Conservation (phyloP, 2,113 vertebrate species). For the Plecturocebus donacophilus region DNA sequence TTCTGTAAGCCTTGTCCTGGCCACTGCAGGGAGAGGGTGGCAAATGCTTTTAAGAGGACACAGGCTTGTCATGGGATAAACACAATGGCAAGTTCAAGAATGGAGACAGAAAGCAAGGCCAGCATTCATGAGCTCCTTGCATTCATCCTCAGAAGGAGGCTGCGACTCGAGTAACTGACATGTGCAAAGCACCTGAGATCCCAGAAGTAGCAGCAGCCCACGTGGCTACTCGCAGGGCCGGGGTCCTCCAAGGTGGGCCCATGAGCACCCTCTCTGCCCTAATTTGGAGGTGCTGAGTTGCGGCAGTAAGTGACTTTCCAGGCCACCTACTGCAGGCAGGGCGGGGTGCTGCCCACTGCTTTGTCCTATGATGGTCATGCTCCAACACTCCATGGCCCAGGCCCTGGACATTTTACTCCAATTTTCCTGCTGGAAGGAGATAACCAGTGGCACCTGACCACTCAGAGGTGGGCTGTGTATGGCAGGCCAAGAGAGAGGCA, state of each 20-base stretch:
- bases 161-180: accelerated
- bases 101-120: background rate
- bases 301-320: background rate
- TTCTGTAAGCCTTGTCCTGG: accelerated
- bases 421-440: background rate
- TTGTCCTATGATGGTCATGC: accelerated
- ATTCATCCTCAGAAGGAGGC: background rate
- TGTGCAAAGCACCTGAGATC: accelerated
- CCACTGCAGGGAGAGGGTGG: background rate
- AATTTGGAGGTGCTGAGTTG: background rate
- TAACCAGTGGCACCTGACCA: accelerated
- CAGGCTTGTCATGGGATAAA: accelerated
- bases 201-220: accelerated
- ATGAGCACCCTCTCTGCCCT: accelerated
- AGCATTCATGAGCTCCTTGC: too few relatives aligned
- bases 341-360: accelerated
- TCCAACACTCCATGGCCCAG: accelerated
- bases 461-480: accelerated
- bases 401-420: background rate
- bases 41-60: background rate
- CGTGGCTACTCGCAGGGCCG: accelerated
- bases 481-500: too few relatives aligned
- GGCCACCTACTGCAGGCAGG: background rate
- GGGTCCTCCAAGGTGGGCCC: background rate
- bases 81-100: accelerated